Conservation (phyloP, 1,140 invertebrate genomes). For the Caerostris extrusa region DNA sequence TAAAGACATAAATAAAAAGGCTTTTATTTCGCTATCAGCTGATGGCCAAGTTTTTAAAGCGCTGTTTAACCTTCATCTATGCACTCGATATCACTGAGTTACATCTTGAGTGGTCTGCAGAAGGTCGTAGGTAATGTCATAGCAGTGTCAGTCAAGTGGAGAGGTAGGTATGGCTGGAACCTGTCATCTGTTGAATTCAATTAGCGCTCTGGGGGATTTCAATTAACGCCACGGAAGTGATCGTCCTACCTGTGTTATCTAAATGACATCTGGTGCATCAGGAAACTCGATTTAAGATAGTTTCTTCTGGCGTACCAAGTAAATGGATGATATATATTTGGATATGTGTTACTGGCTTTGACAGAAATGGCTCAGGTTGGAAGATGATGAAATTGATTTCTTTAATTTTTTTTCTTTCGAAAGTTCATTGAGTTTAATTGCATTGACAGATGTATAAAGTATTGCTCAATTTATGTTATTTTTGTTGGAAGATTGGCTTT, state of each 20-base stretch:
- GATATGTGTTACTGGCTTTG: not conserved
- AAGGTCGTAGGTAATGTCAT: not conserved
- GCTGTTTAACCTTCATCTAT: not conserved
- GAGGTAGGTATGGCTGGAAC: not conserved
- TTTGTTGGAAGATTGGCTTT: too few species aligned
- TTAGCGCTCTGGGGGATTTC: conserved; percentile 40
- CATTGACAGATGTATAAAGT: too few species aligned
- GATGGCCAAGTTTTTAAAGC: not conserved
- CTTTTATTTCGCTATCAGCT: conserved; percentile 19
- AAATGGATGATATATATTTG: not conserved
- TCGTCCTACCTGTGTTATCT: not conserved
- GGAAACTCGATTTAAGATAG: not conserved
- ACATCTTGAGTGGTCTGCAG: conserved; percentile 8
- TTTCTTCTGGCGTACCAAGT: not conserved
- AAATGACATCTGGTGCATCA: conserved; percentile 5
- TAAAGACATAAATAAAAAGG: conserved; percentile 14
- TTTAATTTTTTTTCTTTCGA: too few species aligned
- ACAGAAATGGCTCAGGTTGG: not conserved
- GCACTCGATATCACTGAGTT: not conserved
- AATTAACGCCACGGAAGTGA: conserved; percentile 36
- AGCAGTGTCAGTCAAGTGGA: not conserved
- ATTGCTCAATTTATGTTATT: too few species aligned
- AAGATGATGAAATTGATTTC: too few species aligned
- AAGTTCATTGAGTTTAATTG: too few species aligned
- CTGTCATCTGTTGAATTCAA: conserved; percentile 54